Percentiles rank a stretch among this genome's conserved stretches.
phyloP scores from a whole-genome alignment of 1,140 invertebrate species.

The Plodia interpunctella region DNA sequence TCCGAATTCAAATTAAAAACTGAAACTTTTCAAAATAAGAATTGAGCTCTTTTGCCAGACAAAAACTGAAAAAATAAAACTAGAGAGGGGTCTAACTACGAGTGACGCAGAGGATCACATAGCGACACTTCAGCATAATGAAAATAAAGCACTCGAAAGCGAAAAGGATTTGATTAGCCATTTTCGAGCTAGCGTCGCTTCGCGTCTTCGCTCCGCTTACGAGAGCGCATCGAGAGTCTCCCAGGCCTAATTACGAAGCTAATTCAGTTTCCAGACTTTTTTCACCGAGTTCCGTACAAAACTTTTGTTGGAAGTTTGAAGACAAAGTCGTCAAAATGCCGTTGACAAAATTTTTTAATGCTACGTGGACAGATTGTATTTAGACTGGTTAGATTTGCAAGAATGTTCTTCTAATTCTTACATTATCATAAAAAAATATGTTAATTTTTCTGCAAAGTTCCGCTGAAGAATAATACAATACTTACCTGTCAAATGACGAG shows the following conservation, averaged over 20 bases:
- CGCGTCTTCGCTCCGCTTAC: slow-evolving; percentile 5
- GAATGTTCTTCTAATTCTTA: too few relatives aligned
- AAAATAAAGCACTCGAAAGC: slow-evolving; percentile 2
- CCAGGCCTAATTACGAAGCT: slow-evolving; percentile 6
- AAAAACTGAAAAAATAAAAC: not conserved
- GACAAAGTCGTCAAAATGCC: too few relatives aligned
- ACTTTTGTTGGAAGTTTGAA: not conserved
- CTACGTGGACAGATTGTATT: too few relatives aligned
- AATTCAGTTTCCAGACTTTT: slow-evolving; percentile 4
- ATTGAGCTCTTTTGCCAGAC: not conserved
- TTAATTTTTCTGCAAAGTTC: too few relatives aligned
- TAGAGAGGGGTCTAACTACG: not conserved
- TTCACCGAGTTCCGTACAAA: not conserved
- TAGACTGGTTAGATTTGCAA: too few relatives aligned
- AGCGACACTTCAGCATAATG: slow-evolving; percentile 3
- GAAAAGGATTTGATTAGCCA: slow-evolving; percentile 7
- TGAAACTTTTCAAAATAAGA: not conserved
- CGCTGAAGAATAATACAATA: too few relatives aligned
- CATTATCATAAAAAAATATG: too few relatives aligned
- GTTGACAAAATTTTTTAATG: too few relatives aligned
- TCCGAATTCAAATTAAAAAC: not conserved
- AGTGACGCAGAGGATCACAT: not conserved
- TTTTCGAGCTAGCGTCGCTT: slow-evolving; percentile 5
- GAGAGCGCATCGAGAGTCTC: slow-evolving; percentile 5
- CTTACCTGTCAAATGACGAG: too few relatives aligned